phyloP scores from a whole-genome alignment of 2,797 vertebrate species.

The Crocidura indochinensis region DNA sequence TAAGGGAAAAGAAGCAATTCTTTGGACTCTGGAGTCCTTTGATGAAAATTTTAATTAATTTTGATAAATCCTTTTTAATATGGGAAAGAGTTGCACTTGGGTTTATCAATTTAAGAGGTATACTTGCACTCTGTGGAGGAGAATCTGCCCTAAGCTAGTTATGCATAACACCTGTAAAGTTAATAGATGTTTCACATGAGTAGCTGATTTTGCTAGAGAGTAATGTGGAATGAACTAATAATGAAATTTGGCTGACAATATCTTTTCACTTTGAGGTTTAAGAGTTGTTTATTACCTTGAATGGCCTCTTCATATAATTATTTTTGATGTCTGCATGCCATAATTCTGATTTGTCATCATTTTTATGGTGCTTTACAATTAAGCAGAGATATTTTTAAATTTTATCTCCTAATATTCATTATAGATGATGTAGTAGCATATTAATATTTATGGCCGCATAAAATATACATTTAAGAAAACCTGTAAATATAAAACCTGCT shows the following conservation, averaged over 20 bases:
- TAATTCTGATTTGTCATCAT: constrained; percentile 64
- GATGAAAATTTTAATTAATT: constrained; percentile 84
- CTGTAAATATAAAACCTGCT: neutral
- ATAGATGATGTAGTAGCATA: neutral
- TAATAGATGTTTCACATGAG: constrained; percentile 76
- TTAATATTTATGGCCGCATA: neutral
- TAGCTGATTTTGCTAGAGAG: constrained; percentile 70
- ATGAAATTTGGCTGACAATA: constrained; percentile 73
- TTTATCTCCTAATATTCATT: constrained; percentile 49
- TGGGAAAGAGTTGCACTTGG: constrained; percentile 72
- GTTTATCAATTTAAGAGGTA: constrained; percentile 79
- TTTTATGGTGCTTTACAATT: constrained; percentile 38
- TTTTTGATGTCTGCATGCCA: constrained; percentile 46
- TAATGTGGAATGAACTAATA: constrained; percentile 74
- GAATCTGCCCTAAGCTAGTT: constrained; percentile 79
- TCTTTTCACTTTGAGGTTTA: constrained; percentile 72
- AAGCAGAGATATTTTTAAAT: constrained; percentile 19
- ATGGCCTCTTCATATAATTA: constrained; percentile 61
- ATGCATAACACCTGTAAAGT: constrained; percentile 79
- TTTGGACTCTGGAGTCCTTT: constrained; percentile 73
- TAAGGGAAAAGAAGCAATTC: constrained; percentile 70
- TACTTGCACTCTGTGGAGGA: constrained; percentile 73
- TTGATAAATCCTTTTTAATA: constrained; percentile 83
- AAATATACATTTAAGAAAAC: constrained; percentile 27
- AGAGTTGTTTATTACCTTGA: constrained; percentile 48